Percentiles rank a stretch among this genome's conserved stretches.
Evolutionary conservation across 2,888 invertebrate genomes (phyloP).

Genomic region (Ischnura elegans): DNA sequence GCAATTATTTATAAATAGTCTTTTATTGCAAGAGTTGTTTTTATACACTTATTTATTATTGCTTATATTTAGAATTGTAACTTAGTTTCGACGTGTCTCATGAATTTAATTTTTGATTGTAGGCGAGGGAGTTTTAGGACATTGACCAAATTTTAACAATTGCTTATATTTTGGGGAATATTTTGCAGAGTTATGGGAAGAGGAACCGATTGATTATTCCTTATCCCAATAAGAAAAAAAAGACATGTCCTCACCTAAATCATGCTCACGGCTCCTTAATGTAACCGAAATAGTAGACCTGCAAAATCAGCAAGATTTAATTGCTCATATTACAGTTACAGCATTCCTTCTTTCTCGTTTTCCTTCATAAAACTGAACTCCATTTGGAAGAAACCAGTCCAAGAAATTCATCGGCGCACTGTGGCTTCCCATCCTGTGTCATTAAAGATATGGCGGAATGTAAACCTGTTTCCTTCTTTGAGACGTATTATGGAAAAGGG

Average conservation of each 20-base stretch:
- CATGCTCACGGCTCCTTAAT: not conserved
- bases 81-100: too few species aligned
- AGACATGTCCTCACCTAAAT: not conserved
- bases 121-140: too few species aligned
- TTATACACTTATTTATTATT: too few species aligned
- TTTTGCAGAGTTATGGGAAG: too few species aligned
- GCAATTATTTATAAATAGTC: too few species aligned
- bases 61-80: too few species aligned
- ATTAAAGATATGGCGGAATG: not conserved
- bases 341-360: not conserved
- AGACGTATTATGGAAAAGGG: not conserved
- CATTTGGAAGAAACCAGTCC: not conserved
- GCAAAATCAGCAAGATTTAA: not conserved
- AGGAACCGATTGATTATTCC: too few species aligned
- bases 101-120: too few species aligned
- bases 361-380: not conserved
- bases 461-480: not conserved
- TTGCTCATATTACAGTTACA: not conserved
- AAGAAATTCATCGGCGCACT: not conserved
- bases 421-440: not conserved
- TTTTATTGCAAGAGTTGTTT: too few species aligned
- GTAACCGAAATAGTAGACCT: not conserved
- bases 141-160: too few species aligned
- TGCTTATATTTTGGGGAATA: too few species aligned
- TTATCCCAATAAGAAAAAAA: not conserved